Evolutionary conservation across 2,797 vertebrate genomes (phyloP).

Genomic region (Euphonia xanthogaster): DNA sequence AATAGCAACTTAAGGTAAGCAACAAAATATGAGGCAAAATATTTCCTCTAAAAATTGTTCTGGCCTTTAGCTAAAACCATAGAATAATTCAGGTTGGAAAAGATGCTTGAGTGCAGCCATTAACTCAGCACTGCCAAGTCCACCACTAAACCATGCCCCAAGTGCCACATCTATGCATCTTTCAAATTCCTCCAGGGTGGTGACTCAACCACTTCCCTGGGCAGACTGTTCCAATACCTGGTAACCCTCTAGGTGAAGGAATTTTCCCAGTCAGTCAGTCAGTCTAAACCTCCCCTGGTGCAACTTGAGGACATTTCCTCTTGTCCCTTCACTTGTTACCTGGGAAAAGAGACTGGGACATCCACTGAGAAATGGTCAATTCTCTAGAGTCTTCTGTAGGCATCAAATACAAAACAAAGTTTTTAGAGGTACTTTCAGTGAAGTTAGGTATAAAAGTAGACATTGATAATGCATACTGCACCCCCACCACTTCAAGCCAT

Average conservation of each 20-base stretch:
- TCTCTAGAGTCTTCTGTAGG: neutral
- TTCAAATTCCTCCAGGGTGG: neutral
- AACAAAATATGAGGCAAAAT: neutral
- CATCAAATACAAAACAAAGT: neutral
- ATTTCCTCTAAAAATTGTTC: neutral
- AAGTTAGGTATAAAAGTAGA: neutral
- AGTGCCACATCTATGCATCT: neutral
- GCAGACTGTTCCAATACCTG: neutral
- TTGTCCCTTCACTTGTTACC: neutral
- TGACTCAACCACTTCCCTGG: neutral
- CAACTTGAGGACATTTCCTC: neutral
- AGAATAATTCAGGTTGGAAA: neutral
- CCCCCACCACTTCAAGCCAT: neutral
- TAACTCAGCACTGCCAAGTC: neutral
- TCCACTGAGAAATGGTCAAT: neutral
- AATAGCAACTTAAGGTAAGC: neutral
- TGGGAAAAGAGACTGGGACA: neutral
- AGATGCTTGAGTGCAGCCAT: rapidly evolving
- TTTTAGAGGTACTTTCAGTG: neutral
- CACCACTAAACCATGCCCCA: neutral
- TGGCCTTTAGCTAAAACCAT: neutral
- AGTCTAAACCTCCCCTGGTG: neutral
- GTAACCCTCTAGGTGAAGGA: neutral
- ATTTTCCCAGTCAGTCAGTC: neutral
- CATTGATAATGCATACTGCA: neutral